Percentiles rank a stretch among this genome's conserved stretches.
These are phyloP conservation scores for Pentamera pediparva DNA, from an alignment of 53 echinoderm and acorn worm species.

Conservation along the genomic window DNA sequence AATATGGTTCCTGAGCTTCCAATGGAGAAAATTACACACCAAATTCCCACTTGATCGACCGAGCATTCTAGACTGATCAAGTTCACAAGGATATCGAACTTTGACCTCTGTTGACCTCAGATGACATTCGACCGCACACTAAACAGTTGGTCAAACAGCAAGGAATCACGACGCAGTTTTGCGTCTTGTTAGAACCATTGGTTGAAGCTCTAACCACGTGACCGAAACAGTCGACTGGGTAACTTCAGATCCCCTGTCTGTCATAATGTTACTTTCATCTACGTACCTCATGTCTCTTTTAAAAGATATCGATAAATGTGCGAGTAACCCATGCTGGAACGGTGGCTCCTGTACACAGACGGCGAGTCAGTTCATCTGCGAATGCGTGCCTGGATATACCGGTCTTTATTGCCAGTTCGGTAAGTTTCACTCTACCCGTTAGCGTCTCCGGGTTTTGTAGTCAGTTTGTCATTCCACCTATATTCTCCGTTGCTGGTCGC, in stretches of 20 bases:
- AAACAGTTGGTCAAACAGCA: no score
- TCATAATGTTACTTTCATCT: neutral
- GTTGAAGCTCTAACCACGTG: no score
- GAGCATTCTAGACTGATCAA: no score
- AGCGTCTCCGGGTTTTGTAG: no score
- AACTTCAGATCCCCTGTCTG: neutral
- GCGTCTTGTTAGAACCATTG: no score
- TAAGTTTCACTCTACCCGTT: constrained; percentile 1
- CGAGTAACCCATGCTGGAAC: constrained; percentile 48
- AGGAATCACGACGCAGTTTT: no score
- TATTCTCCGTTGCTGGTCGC: no score
- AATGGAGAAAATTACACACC: neutral
- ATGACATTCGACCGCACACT: no score
- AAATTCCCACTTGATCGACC: neutral
- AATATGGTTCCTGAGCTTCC: neutral
- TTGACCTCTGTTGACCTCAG: no score
- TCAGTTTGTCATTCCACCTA: no score
- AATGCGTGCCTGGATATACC: constrained; percentile 31
- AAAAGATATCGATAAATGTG: constrained; percentile 50
- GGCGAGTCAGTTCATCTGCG: constrained; percentile 21
- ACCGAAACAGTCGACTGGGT: no score
- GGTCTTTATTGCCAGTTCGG: constrained; percentile 39
- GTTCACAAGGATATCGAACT: neutral
- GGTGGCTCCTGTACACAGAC: constrained; percentile 49
- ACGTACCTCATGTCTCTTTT: no score